Conservation (phyloP, 2,888 invertebrate genomes). For the Drosophila demipolita region DNA sequence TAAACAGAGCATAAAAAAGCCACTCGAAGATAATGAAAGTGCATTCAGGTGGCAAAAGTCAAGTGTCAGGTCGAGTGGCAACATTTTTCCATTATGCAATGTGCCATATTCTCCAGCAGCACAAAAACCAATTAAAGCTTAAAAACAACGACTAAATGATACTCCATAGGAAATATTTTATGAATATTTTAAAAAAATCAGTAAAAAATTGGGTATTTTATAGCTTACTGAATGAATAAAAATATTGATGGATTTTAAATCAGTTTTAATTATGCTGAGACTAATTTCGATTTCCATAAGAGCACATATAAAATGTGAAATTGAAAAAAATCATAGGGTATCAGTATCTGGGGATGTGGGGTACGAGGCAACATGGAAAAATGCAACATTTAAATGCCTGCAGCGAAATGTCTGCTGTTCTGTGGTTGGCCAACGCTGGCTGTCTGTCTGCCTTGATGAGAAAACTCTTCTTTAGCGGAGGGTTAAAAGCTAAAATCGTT, state of each 20-base stretch:
- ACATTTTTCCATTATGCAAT: conserved; percentile 69
- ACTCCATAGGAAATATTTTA: conserved; percentile 9
- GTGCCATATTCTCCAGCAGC: conserved; percentile 58
- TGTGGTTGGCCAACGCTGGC: conserved; percentile 61
- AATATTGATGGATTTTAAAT: background rate
- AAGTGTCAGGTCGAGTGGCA: conserved; percentile 66
- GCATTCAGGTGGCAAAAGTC: conserved; percentile 68
- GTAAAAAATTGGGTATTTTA: too few relatives aligned
- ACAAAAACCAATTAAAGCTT: conserved; percentile 23
- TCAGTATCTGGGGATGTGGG: conserved; percentile 10
- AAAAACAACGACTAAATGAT: conserved; percentile 16
- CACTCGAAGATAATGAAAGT: conserved; percentile 82
- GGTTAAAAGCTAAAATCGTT: conserved; percentile 62
- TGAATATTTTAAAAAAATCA: too few relatives aligned
- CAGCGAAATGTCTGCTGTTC: conserved; percentile 70
- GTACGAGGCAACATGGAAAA: conserved; percentile 58
- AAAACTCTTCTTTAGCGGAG: conserved; percentile 33
- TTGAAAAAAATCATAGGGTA: conserved; percentile 36
- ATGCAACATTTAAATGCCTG: conserved; percentile 70
- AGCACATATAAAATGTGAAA: background rate
- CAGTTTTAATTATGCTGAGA: too few relatives aligned
- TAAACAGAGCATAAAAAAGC: conserved; percentile 49
- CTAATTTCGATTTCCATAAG: too few relatives aligned
- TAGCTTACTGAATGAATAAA: background rate
- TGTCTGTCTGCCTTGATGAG: conserved; percentile 53